phyloP scores from a whole-genome alignment of 2,113 vertebrate genomes.

The Balaenoptera acutorostrata region DNA sequence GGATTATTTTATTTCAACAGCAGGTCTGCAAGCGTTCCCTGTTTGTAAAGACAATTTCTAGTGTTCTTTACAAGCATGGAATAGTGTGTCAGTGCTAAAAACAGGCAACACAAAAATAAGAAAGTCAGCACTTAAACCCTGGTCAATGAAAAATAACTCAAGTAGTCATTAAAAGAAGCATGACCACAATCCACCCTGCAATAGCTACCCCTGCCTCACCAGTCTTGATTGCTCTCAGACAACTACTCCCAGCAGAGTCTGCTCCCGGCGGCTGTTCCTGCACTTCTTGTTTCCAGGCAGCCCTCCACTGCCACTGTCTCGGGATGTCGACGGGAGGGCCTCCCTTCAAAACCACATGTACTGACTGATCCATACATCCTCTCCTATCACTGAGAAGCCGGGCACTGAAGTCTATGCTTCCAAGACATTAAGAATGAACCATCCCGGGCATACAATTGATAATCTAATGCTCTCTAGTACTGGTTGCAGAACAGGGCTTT shows the following conservation, averaged over 20 bases:
- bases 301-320: background rate
- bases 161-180: background rate
- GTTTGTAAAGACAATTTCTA: background rate
- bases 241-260: background rate
- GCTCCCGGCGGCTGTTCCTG: background rate
- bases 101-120: background rate
- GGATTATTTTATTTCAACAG: background rate
- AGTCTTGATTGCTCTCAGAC: background rate
- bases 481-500: background rate
- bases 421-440: background rate
- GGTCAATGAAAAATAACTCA: background rate
- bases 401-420: background rate
- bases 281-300: background rate
- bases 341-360: background rate
- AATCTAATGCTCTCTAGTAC: background rate
- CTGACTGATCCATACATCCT: background rate
- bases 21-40: background rate
- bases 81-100: background rate
- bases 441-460: background rate
- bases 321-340: background rate
- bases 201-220: background rate
- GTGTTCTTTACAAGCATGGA: background rate
- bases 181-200: background rate
- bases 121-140: background rate
- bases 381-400: background rate